phyloP scores from a whole-genome alignment of 2,888 invertebrate genomes.

The Spodoptera littoralis region DNA sequence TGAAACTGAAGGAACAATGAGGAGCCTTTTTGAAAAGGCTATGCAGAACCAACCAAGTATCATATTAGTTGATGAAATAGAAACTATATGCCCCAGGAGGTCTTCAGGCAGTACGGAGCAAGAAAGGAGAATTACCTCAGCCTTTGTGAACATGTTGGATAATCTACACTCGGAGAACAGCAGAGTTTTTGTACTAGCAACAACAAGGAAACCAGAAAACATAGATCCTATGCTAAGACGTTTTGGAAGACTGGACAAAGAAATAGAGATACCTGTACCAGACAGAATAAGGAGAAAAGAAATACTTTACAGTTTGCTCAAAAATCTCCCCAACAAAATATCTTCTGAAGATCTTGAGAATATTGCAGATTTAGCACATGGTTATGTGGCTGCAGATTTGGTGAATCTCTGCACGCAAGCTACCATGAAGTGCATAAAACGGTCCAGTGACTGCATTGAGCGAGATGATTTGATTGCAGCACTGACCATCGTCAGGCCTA shows the following conservation, averaged over 20 bases:
- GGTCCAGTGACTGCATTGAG: conserved; percentile 71
- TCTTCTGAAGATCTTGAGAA: conserved; percentile 87
- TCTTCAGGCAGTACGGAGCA: conserved; percentile 90
- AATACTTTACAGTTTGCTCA: conserved; percentile 91
- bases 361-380: conserved; percentile 93
- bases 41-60: conserved; percentile 92
- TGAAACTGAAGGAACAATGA: conserved; percentile 93
- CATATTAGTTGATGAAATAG: conserved; percentile 95
- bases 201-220: conserved; percentile 93
- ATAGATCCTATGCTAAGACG: conserved; percentile 93
- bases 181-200: conserved; percentile 92
- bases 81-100: conserved; percentile 92
- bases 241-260: conserved; percentile 94
- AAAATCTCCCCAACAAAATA: conserved; percentile 88
- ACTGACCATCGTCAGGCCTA: conserved; percentile 92
- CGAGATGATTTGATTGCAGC: conserved; percentile 90
- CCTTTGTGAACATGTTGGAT: conserved; percentile 90
- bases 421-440: conserved; percentile 89
- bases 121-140: conserved; percentile 92
- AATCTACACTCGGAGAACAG: conserved; percentile 85
- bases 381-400: conserved; percentile 97
- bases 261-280: conserved; percentile 94
- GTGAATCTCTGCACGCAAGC: conserved; percentile 93
- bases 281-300: conserved; percentile 90
- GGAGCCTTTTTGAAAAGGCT: conserved; percentile 91